These are phyloP conservation scores for Girardinus metallicus DNA, from an alignment of 2,797 vertebrate genomes.

Conservation along the genomic window DNA sequence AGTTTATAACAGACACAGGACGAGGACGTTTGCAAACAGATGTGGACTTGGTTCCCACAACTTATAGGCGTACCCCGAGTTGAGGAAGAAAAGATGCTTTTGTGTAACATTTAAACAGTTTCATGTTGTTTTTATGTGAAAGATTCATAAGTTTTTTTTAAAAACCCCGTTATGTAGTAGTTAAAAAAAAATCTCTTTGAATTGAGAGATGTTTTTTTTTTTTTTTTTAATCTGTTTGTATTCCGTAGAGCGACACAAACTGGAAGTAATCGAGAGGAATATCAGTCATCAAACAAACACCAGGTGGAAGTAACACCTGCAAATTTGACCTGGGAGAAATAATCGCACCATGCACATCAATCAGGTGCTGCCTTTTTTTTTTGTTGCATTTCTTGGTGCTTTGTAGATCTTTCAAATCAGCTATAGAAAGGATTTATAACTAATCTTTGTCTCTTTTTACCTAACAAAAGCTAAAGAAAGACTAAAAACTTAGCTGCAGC, in stretches of 20 bases:
- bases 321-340: conserved; percentile 1
- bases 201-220: conserved; percentile 36
- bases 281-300: conserved; percentile 20
- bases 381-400: too few species aligned
- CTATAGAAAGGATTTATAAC: too few species aligned
- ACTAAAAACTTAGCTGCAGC: not conserved
- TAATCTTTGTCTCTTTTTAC: not conserved
- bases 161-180: conserved; percentile 21
- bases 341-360: not conserved
- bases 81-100: conserved; percentile 1
- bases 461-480: not conserved
- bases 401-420: too few species aligned
- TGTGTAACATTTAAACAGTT: not conserved
- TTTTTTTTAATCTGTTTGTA: conserved; percentile 36
- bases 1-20: conserved; percentile 21
- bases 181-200: conserved; percentile 17
- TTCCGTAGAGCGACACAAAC: conserved; percentile 19
- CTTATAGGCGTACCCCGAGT: not conserved
- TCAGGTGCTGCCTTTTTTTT: not conserved
- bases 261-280: conserved; percentile 3
- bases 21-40: conserved; percentile 15
- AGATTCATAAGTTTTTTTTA: conserved; percentile 11
- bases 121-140: conserved; percentile 1
- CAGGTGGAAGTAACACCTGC: conserved; percentile 1
- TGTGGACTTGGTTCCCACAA: conserved; percentile 1